Conservation (phyloP, 2,888 invertebrate species). For the Eurytoma californica region DNA sequence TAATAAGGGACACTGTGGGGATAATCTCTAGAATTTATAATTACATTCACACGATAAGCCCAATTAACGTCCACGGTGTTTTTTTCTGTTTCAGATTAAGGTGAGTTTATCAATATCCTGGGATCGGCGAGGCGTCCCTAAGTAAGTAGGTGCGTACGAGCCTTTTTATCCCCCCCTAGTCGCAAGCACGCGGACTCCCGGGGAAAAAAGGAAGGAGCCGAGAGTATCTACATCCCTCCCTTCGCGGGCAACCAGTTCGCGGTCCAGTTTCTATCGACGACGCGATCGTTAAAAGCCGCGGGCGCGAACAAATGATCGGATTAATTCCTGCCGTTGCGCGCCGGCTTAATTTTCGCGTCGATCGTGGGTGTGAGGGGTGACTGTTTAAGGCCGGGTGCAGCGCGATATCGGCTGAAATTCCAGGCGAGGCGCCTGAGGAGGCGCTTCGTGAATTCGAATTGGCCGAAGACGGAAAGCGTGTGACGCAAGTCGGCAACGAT, state of each 20-base stretch:
- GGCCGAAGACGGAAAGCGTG: background rate
- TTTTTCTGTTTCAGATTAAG: constrained; percentile 42
- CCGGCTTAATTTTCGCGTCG: background rate
- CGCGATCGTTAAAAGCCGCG: constrained; percentile 21
- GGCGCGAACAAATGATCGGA: constrained; percentile 35
- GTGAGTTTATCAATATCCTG: constrained; percentile 38
- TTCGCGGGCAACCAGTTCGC: constrained; percentile 48
- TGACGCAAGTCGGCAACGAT: constrained; percentile 24
- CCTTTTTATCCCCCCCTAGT: no score
- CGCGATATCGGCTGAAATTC: background rate
- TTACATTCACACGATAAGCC: background rate
- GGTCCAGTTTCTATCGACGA: constrained; percentile 36
- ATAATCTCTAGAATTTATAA: no score
- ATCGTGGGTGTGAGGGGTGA: constrained; percentile 29
- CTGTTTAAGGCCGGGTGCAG: background rate
- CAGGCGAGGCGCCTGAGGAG: background rate
- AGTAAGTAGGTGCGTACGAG: no score
- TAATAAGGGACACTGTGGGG: no score
- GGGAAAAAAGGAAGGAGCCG: constrained; percentile 7
- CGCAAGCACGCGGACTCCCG: no score
- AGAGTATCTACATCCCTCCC: constrained; percentile 29
- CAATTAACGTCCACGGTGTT: background rate
- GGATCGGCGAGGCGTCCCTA: no score
- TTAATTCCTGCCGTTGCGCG: background rate
- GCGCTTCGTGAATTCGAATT: background rate